Base-by-base conservation (phyloP, 1,140 invertebrate genomes). In the Nymphalis io region DNA sequence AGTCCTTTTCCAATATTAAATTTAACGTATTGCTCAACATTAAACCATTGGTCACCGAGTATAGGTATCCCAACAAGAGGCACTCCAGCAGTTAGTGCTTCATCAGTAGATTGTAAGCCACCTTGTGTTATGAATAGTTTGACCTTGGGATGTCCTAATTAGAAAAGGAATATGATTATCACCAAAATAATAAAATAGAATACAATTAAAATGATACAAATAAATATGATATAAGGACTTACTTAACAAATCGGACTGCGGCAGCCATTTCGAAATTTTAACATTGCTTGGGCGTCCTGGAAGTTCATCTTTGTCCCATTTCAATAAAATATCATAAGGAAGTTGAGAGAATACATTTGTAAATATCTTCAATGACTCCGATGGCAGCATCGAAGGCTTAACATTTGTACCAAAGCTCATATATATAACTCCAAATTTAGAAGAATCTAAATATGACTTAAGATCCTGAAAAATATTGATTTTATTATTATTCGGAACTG, bases 321-420 rank as follows among this genome's bases (percentile, higher is more conserved):
- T 93, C 92, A 2, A 42, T n/a, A 42, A n/a, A 15, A 42, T 5
- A 42, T 42, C 40, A 5, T n/a, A 15, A 42, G 40, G 92, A 5
- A 93, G 21, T 65, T 85, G 65, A 5, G 87, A 70, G 53, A 94
- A 89, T 6, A 85, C 90, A n/a, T 87, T 79, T 44, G 89, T 75
- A 23, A 94, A 88, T 1, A 80, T 82, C 23, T 81, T 62, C 0
- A 89, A 73, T 23, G 80, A 87, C 0, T 88, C 82, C 0, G 76
- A 62, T 1, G 87, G 78, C 3, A 94, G 75, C 18, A 84, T 61
- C 0, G 84, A 78, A 23, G 91, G 85, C 18, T 85, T 88, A 0
- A 93, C 70, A 95, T 93, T 64, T 94, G 93, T 44, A 95, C 93
- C 0, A 93, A 92, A 2, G 94, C 94, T 13, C 79, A 62, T 18